Evolutionary conservation across 2,113 vertebrate genomes (phyloP).

Genomic region (Anguilla rostrata): DNA sequence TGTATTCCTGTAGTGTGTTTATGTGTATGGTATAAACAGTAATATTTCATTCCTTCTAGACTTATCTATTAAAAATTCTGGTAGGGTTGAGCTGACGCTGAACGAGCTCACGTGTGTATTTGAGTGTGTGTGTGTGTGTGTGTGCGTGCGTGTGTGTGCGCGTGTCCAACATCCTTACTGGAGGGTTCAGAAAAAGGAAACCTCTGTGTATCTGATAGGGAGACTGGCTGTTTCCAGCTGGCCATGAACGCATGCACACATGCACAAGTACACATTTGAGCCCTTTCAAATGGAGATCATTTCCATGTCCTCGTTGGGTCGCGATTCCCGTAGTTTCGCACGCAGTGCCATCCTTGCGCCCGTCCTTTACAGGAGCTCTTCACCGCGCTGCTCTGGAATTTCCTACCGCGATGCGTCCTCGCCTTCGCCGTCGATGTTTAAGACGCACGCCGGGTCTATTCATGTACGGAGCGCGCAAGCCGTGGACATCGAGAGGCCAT

Average conservation of each 20-base stretch:
- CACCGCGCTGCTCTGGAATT: background rate
- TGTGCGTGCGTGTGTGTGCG: background rate
- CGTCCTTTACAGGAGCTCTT: background rate
- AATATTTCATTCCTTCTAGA: too few species aligned
- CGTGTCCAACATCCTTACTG: background rate
- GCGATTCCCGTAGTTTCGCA: background rate
- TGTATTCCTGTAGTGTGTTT: background rate
- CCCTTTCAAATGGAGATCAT: background rate
- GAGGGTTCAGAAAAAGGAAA: too few species aligned
- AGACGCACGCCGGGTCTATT: background rate
- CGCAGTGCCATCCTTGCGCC: background rate
- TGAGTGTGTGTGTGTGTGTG: slow-evolving; percentile 8
- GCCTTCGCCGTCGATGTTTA: background rate
- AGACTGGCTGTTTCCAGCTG: too few species aligned
- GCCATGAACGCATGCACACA: too few species aligned
- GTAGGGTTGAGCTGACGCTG: too few species aligned
- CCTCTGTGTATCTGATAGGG: too few species aligned
- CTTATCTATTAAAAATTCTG: too few species aligned
- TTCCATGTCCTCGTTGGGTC: too few species aligned
- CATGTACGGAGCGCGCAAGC: background rate
- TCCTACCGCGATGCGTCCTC: background rate
- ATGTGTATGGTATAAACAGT: too few species aligned
- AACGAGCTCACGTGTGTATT: too few species aligned
- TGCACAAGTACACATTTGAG: background rate
- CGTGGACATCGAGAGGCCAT: background rate